Evolutionary conservation across 2,888 invertebrate genomes (phyloP).

Genomic region (Ditylenchus weischeri): DNA sequence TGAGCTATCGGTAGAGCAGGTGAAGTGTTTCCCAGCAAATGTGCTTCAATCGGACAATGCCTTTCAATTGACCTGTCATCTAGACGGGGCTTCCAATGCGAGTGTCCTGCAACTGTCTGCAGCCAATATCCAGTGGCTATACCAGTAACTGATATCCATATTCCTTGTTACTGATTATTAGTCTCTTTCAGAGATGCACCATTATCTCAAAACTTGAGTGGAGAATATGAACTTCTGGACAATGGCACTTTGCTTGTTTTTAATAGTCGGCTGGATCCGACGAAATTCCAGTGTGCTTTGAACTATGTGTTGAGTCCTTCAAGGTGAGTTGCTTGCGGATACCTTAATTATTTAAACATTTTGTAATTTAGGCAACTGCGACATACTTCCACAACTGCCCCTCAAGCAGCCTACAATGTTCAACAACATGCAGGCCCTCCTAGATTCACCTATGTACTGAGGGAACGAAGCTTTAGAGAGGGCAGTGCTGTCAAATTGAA

Average conservation of each 20-base stretch:
- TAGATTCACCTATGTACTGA: conserved; percentile 45
- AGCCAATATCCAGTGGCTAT: conserved; percentile 34
- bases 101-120: conserved; percentile 1
- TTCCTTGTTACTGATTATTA: not conserved
- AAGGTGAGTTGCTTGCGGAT: conserved; percentile 11
- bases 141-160: conserved; percentile 13
- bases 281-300: conserved; percentile 35
- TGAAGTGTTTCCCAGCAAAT: conserved; percentile 24
- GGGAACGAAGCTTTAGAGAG: conserved; percentile 44
- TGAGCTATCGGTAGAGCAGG: conserved; percentile 22
- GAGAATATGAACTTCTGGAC: conserved; percentile 29
- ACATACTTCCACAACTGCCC: not conserved
- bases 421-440: conserved; percentile 8
- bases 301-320: conserved; percentile 23
- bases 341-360: not conserved
- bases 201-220: conserved; percentile 20
- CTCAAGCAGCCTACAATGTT: not conserved
- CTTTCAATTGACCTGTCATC: conserved; percentile 25
- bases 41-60: conserved; percentile 18
- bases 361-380: conserved; percentile 14
- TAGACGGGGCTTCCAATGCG: not conserved
- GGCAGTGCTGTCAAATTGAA: conserved; percentile 39
- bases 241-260: conserved; percentile 33
- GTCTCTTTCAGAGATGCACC: conserved; percentile 22
- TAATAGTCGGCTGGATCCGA: conserved; percentile 20